Conservation (phyloP, 2,888 invertebrate genomes). For the Agonopterix subpropinquella region DNA sequence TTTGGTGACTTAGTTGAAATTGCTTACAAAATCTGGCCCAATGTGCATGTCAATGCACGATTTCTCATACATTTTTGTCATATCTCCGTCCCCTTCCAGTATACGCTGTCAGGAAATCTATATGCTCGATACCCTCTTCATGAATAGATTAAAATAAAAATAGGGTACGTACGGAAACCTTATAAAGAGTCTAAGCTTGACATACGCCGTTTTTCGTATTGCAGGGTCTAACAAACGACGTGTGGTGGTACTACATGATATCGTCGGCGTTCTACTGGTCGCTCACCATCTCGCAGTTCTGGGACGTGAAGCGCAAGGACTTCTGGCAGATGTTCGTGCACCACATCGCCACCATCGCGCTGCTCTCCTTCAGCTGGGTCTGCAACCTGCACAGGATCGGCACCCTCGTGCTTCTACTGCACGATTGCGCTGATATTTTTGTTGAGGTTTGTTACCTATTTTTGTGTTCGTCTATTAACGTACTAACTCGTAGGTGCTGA, state of each 20-base stretch:
- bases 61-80: too few species aligned
- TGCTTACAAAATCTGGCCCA: too few species aligned
- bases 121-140: too few species aligned
- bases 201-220: conserved; percentile 18
- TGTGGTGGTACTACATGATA: conserved; percentile 98
- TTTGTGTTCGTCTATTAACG: too few species aligned
- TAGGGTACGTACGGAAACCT: too few species aligned
- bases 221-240: conserved; percentile 85
- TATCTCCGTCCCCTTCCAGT: too few species aligned
- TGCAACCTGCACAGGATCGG: conserved; percentile 95
- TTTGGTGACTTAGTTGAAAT: too few species aligned
- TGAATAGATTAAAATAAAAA: too few species aligned
- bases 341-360: conserved; percentile 91
- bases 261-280: conserved; percentile 96
- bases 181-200: background rate
- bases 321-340: conserved; percentile 98
- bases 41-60: too few species aligned
- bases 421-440: conserved; percentile 92
- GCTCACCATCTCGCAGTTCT: conserved; percentile 91
- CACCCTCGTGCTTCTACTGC: conserved; percentile 88
- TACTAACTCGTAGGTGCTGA: too few species aligned
- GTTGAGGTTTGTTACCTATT: conserved; percentile 78
- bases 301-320: conserved; percentile 92
- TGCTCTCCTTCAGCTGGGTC: conserved; percentile 94
- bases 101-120: too few species aligned